Evolutionary conservation across 2,888 invertebrate genomes (phyloP).

Genomic region (Scrobipalpa atriplicella): DNA sequence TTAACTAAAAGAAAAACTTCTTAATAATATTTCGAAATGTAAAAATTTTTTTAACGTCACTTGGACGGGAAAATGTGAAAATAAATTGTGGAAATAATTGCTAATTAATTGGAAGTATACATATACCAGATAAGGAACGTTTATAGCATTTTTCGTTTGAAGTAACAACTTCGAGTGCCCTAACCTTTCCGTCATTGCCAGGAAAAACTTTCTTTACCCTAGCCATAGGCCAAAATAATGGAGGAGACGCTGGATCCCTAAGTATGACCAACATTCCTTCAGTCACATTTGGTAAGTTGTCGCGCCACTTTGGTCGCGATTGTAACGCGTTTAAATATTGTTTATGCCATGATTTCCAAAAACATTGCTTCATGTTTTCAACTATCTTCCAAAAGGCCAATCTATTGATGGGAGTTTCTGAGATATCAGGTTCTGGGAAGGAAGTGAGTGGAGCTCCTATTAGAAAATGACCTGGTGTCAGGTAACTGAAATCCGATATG

Average conservation of each 20-base stretch:
- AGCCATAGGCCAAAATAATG: constrained; percentile 33
- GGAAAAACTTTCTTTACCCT: constrained; percentile 29
- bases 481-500: constrained; percentile 28
- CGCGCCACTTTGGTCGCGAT: constrained; percentile 31
- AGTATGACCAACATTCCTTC: constrained; percentile 32
- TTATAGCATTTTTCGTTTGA: background rate
- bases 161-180: constrained; percentile 14
- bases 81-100: no score
- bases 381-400: background rate
- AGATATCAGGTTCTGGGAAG: constrained; percentile 32
- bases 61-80: no score
- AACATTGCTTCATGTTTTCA: constrained; percentile 26
- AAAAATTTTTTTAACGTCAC: no score
- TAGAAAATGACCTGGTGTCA: constrained; percentile 34
- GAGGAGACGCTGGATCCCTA: constrained; percentile 25
- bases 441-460: constrained; percentile 28
- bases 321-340: constrained; percentile 31
- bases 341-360: constrained; percentile 32
- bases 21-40: no score
- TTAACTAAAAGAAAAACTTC: no score
- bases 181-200: constrained; percentile 31
- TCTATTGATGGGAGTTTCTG: constrained; percentile 23
- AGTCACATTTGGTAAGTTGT: constrained; percentile 26
- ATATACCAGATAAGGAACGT: background rate
- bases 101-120: background rate